Conservation (phyloP, 1,140 invertebrate genomes). For the Drosophila seguyi region DNA sequence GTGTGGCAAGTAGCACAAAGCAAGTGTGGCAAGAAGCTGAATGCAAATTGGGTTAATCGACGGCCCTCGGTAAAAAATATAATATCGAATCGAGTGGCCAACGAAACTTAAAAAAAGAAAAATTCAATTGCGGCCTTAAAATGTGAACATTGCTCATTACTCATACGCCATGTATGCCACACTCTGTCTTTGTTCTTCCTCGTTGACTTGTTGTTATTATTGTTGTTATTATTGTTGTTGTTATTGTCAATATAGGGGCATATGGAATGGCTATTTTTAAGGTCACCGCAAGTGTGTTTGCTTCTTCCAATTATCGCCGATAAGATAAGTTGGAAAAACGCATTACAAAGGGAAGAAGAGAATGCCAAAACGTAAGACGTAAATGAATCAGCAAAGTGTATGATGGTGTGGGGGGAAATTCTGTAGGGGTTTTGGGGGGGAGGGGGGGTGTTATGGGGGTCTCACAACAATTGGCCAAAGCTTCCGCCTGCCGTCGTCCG, state of each 20-base stretch:
- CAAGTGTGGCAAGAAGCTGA: slow-evolving; percentile 7
- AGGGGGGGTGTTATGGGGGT: not conserved
- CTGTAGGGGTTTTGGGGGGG: not conserved
- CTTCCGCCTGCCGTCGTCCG: slow-evolving; percentile 56
- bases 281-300: slow-evolving; percentile 40
- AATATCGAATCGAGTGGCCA: slow-evolving; percentile 6
- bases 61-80: slow-evolving; percentile 1
- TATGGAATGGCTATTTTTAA: slow-evolving; percentile 69
- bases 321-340: slow-evolving; percentile 71
- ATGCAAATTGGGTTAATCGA: slow-evolving; percentile 45
- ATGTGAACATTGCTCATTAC: slow-evolving; percentile 40
- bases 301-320: slow-evolving; percentile 68
- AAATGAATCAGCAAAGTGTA: slow-evolving; percentile 28
- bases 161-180: slow-evolving; percentile 49
- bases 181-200: slow-evolving; percentile 24
- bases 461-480: slow-evolving; percentile 46
- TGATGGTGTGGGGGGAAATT: not conserved
- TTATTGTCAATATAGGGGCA: slow-evolving; percentile 46
- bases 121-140: slow-evolving; percentile 1
- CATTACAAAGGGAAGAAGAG: slow-evolving; percentile 28
- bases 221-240: not conserved
- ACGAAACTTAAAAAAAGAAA: slow-evolving; percentile 6
- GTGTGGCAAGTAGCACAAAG: slow-evolving; percentile 12
- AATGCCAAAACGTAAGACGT: slow-evolving; percentile 17
- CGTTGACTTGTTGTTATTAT: slow-evolving; percentile 2